phyloP scores from a whole-genome alignment of 1,140 invertebrate genomes.

The Drosophila tristis region DNA sequence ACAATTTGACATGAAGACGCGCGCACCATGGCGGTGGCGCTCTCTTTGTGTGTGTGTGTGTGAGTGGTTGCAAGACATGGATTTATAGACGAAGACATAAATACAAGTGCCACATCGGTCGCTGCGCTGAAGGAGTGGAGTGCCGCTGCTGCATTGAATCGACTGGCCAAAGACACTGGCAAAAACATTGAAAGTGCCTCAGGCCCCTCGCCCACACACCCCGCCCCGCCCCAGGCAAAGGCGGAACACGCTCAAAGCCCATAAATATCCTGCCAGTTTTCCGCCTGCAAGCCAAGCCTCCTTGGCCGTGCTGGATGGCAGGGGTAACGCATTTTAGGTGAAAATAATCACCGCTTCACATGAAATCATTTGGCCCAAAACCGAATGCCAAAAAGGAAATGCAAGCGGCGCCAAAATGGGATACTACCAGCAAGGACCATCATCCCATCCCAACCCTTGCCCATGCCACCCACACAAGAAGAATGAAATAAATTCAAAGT shows the following conservation, averaged over 20 bases:
- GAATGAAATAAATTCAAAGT: slow-evolving; percentile 58
- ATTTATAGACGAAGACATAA: slow-evolving; percentile 83
- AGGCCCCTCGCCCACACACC: slow-evolving; percentile 6
- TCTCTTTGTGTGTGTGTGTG: slow-evolving; percentile 10
- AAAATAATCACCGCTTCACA: slow-evolving; percentile 84
- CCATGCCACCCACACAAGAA: too few species aligned
- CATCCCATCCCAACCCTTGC: neutral
- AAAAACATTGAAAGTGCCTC: slow-evolving; percentile 57
- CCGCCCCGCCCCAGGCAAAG: slow-evolving; percentile 54
- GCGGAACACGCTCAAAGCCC: slow-evolving; percentile 78
- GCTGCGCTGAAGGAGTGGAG: slow-evolving; percentile 23
- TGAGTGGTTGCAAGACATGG: slow-evolving; percentile 67
- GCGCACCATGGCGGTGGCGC: slow-evolving; percentile 19
- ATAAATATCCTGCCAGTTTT: slow-evolving; percentile 77
- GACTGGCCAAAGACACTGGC: slow-evolving; percentile 64
- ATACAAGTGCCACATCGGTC: slow-evolving; percentile 69
- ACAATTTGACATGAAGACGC: slow-evolving; percentile 78
- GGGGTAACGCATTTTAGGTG: slow-evolving; percentile 65
- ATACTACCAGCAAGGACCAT: slow-evolving; percentile 21
- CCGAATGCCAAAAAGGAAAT: slow-evolving; percentile 67
- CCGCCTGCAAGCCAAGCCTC: slow-evolving; percentile 28
- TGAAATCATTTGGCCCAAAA: slow-evolving; percentile 80
- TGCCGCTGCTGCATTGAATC: slow-evolving; percentile 26
- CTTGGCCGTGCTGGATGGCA: neutral
- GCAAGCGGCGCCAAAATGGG: slow-evolving; percentile 53